Percentiles rank a stretch among this genome's conserved stretches.
phyloP scores from a whole-genome alignment of 2,113 vertebrate species.

The Argyrosomus japonicus region DNA sequence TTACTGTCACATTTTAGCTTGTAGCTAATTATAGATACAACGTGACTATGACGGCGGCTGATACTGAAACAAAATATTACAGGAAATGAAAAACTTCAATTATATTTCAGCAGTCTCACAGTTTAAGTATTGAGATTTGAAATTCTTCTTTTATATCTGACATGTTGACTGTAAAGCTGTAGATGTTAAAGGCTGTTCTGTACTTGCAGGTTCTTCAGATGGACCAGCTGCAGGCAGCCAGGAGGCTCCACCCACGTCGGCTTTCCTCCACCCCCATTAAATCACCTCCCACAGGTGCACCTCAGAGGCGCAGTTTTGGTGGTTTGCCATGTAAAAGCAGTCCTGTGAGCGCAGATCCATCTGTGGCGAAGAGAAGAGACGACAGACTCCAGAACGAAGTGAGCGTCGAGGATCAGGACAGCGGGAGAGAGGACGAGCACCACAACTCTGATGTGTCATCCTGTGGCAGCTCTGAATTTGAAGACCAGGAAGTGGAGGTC shows the following conservation, averaged over 20 bases:
- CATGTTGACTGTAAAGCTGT: not conserved
- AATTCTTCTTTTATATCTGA: too few species aligned
- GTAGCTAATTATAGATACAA: too few species aligned
- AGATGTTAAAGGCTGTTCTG: not conserved
- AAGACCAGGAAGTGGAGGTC: conserved; percentile 75
- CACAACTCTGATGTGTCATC: conserved; percentile 39
- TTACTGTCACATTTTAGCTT: too few species aligned
- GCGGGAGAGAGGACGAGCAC: not conserved
- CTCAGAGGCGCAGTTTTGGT: conserved; percentile 1
- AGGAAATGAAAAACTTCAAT: too few species aligned
- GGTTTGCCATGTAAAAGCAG: not conserved
- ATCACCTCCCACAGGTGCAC: conserved; percentile 42
- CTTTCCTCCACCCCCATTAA: conserved; percentile 96
- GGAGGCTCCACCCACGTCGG: conserved; percentile 73
- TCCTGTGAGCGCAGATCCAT: not conserved
- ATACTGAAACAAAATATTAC: too few species aligned
- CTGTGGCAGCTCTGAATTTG: conserved; percentile 71
- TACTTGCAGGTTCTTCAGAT: conserved; percentile 81
- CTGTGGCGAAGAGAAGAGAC: not conserved
- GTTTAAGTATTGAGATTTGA: too few species aligned
- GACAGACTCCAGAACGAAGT: conserved; percentile 1
- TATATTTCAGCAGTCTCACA: too few species aligned
- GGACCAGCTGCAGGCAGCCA: conserved; percentile 80
- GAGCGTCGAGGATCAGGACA: conserved; percentile 29
- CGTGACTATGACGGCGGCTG: too few species aligned